Evolutionary conservation across 64 coral and sea anemone genomes (phyloP).

Genomic region (Catalaphyllia jardinei): DNA sequence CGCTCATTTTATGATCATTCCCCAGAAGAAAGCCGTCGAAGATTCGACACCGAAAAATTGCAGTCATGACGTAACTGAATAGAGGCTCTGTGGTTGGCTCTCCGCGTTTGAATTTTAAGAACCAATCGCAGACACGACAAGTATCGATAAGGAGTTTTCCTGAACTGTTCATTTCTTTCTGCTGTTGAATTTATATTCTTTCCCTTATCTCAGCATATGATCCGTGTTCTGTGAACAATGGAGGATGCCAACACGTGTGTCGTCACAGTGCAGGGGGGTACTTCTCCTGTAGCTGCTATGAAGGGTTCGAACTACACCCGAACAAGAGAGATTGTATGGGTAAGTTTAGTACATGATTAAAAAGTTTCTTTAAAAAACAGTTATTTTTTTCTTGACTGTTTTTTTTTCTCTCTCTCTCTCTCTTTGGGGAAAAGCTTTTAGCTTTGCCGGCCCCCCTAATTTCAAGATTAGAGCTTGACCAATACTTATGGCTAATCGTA

Average conservation of each 20-base stretch:
- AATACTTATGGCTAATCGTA: no score
- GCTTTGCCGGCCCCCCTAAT: no score
- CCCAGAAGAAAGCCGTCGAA: no score
- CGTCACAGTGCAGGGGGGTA: constrained; percentile 52
- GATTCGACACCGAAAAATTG: no score
- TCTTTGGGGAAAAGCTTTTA: no score
- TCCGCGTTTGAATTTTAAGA: no score
- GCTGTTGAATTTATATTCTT: neutral
- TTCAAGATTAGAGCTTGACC: no score
- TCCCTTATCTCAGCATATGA: constrained; percentile 51
- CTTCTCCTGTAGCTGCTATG: constrained; percentile 64
- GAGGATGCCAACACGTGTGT: constrained; percentile 62
- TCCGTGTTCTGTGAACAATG: constrained; percentile 60
- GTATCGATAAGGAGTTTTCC: neutral
- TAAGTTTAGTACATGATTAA: constrained; percentile 18
- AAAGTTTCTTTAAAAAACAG: neutral
- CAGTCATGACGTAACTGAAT: no score
- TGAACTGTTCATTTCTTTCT: neutral
- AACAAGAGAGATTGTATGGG: constrained; percentile 72
- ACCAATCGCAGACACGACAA: no score
- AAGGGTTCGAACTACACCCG: constrained; percentile 64
- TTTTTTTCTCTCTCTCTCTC: no score
- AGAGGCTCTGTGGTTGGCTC: no score
- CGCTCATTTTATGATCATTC: no score
- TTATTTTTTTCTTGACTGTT: neutral